Conservation (phyloP, 2,113 vertebrate species). For the Corydoras sp. region DNA sequence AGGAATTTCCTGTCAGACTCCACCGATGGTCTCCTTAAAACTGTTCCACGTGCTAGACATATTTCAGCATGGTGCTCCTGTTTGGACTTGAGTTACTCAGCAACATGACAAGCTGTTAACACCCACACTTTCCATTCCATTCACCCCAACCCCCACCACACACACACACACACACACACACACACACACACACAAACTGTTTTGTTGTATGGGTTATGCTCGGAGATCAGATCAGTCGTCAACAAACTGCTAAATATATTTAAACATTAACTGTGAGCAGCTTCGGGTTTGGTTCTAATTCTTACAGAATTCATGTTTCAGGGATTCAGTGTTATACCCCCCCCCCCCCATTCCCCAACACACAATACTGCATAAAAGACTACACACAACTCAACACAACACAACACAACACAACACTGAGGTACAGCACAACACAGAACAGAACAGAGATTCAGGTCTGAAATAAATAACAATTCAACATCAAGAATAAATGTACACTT, state of each 20-base stretch:
- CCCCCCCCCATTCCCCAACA: not conserved
- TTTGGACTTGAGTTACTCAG: constrained; percentile 35
- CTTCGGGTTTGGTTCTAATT: not conserved
- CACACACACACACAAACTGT: not conserved
- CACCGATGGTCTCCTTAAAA: constrained; percentile 6
- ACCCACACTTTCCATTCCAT: constrained; percentile 18
- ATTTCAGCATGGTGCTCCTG: constrained; percentile 29
- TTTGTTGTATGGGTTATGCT: not conserved
- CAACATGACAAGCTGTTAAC: constrained; percentile 26
- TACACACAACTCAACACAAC: too few relatives aligned
- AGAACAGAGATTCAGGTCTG: too few relatives aligned
- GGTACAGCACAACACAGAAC: too few relatives aligned
- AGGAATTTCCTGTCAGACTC: not conserved
- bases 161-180: constrained; percentile 19
- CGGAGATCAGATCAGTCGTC: not conserved
- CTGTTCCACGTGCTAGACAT: constrained; percentile 29
- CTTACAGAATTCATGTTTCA: too few relatives aligned
- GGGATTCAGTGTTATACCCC: too few relatives aligned
- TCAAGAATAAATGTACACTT: too few relatives aligned
- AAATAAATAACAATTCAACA: too few relatives aligned
- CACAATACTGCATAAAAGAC: not conserved
- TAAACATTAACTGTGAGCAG: constrained; percentile 25
- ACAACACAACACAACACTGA: too few relatives aligned
- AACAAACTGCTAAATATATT: not conserved
- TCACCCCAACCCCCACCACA: constrained; percentile 15